Evolutionary conservation across 2,797 vertebrate species (phyloP).

Genomic region (Acrocephalus scirpaceus): DNA sequence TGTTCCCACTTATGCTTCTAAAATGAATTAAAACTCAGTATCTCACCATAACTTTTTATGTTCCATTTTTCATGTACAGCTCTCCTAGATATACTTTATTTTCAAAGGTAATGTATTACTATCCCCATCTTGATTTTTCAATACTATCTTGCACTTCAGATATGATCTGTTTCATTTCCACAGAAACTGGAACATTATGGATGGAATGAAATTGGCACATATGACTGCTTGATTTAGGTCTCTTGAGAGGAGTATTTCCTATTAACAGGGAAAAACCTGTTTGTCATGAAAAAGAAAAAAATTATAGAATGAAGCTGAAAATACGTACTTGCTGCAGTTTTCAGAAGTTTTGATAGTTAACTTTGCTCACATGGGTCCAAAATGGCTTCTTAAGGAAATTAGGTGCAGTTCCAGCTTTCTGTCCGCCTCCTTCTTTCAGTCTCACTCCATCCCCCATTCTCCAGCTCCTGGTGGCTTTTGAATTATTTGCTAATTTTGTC

Average conservation of each 20-base stretch:
- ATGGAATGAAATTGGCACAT: neutral
- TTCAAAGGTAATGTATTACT: constrained; percentile 78
- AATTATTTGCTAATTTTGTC: constrained; percentile 5
- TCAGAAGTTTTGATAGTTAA: neutral
- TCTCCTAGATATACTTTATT: constrained; percentile 78
- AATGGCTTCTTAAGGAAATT: neutral
- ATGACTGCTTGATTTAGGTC: neutral
- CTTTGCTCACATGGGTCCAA: neutral
- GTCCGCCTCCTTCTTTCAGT: neutral
- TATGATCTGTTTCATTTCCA: constrained; percentile 32
- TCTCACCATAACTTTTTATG: constrained; percentile 43
- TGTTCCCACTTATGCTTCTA: neutral
- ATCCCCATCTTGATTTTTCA: neutral
- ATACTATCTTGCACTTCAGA: neutral
- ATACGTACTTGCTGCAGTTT: neutral
- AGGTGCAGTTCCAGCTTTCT: neutral
- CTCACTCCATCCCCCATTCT: neutral
- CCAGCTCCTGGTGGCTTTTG: neutral
- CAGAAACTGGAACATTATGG: neutral
- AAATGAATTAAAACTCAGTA: constrained; percentile 17
- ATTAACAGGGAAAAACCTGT: neutral
- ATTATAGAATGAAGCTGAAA: neutral
- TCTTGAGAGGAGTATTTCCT: neutral
- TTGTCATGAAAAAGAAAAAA: neutral
- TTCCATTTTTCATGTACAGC: constrained; percentile 72